Evolutionary conservation across 2,888 invertebrate genomes (phyloP).

Genomic region (Alviniconcha strummeri): DNA sequence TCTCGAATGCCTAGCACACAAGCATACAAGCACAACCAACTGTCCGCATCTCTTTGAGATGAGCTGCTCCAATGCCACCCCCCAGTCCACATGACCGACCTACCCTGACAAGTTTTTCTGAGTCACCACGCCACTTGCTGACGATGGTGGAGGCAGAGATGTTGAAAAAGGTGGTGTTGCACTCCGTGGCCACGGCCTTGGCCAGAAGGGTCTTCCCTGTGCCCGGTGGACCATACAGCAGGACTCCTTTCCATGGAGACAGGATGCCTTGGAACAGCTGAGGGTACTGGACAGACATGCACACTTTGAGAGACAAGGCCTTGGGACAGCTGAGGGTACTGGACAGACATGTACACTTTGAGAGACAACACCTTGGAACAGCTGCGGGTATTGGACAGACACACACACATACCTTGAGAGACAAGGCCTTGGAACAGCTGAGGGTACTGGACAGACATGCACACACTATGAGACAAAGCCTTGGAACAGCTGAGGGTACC

Average conservation of each 20-base stretch:
- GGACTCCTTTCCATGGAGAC: conserved; percentile 88
- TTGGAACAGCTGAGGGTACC: too few relatives aligned
- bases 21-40: too few relatives aligned
- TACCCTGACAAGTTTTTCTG: conserved; percentile 92
- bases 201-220: conserved; percentile 90
- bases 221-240: conserved; percentile 84
- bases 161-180: conserved; percentile 89
- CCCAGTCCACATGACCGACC: conserved; percentile 41
- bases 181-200: conserved; percentile 89
- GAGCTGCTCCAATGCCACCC: too few relatives aligned
- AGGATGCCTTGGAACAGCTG: conserved; percentile 76
- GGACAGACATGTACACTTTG: conserved; percentile 25
- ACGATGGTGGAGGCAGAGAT: conserved; percentile 90
- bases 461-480: conserved; percentile 71
- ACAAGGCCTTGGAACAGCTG: conserved; percentile 76
- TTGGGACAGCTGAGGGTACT: conserved; percentile 76
- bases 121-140: conserved; percentile 97
- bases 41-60: too few relatives aligned
- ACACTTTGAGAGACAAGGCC: conserved; percentile 73
- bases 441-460: conserved; percentile 70
- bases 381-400: conserved; percentile 73
- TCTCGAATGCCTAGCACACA: too few relatives aligned
- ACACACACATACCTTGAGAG: conserved; percentile 50
- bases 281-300: conserved; percentile 70
- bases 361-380: conserved; percentile 76